A percentile compares a stretch with the other conserved stretches of the same genome.
These are phyloP conservation scores for Nephrotoma appendiculata DNA, from an alignment of 2,888 invertebrate genomes.

Conservation along the genomic window DNA sequence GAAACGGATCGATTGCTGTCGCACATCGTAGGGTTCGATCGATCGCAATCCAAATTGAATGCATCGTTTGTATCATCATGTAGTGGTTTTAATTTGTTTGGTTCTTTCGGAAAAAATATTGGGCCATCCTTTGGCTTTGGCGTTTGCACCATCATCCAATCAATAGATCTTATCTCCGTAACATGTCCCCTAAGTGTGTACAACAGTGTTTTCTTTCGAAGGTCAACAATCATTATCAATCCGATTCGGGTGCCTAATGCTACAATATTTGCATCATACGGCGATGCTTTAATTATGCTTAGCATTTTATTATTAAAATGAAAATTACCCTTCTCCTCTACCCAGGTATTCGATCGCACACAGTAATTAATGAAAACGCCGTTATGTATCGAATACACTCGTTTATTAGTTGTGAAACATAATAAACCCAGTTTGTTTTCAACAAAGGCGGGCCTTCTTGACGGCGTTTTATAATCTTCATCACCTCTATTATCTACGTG, in stretches of 20 bases:
- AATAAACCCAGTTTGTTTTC: constrained; percentile 15
- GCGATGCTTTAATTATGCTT: constrained; percentile 23
- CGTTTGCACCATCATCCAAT: constrained; percentile 6
- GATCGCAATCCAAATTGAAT: neutral
- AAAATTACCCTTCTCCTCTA: constrained; percentile 20
- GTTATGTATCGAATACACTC: constrained; percentile 25
- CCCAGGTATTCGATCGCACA: constrained; percentile 26
- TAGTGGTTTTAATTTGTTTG: neutral
- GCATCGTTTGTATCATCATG: constrained; percentile 15
- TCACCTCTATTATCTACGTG: constrained; percentile 15
- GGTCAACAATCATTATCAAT: constrained; percentile 23
- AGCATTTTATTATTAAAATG: constrained; percentile 21
- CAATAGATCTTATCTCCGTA: constrained; percentile 38
- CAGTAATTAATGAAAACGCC: constrained; percentile 26
- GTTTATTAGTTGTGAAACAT: constrained; percentile 20
- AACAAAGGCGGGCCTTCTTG: neutral
- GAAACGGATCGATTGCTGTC: neutral
- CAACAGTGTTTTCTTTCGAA: constrained; percentile 18
- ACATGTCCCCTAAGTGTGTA: constrained; percentile 56
- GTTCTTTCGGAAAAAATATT: neutral
- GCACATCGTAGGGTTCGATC: neutral
- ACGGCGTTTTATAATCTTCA: neutral
- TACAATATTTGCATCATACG: constrained; percentile 24
- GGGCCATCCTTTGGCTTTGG: neutral
- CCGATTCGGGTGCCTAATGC: constrained; percentile 26